Evolutionary conservation across 2,888 invertebrate species (phyloP), one percentile per base, ranked within the genome.

Genomic region (Girardia tigrina): DNA sequence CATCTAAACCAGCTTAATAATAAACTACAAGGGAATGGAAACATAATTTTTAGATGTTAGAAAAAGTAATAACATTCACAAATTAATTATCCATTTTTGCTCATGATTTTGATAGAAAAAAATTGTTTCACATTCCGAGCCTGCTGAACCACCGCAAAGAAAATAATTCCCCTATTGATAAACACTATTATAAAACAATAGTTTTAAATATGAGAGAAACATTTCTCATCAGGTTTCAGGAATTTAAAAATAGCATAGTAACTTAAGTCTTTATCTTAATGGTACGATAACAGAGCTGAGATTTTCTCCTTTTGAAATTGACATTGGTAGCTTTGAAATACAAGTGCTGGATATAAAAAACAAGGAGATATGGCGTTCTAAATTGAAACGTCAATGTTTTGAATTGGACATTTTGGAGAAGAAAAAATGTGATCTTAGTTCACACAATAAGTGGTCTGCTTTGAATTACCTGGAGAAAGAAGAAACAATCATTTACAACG

Each of bases 21-120:
- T 12, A 56, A 56, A 16, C n/a, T 56, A 56, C 56, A 56, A n/a
- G 56, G 8, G n/a, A 56, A 56, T 6, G 56, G 56, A 56, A 56
- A 56, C n/a, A 56, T 16, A 56, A 56, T 56, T 56, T n/a, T 56
- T 56, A n/a, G n/a, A 56, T 56, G 56, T 56, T 56, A 56, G 8
- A 56, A 56, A 23, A 56, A 56, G 56, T 56, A 12, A 16, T n/a
- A 20, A 8, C n/a, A 56, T 56, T 56, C 23, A 23, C n/a, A 56
- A 56, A 56, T n/a, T 20, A 56, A 8, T n/a, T 56, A 16, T 56
- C 56, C 8, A 4, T 56, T 12, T 56, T 56, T 56, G 56, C n/a
- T 56, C 8, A 56, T 20, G 36, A 36, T 36, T 36, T 36, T 36
- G 36, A 36, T 12, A 36, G 36, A 36, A 16, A 36, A 36, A 36